phyloP scores from a whole-genome alignment of 2,113 vertebrate genomes.

The Falcunculus frontatus region DNA sequence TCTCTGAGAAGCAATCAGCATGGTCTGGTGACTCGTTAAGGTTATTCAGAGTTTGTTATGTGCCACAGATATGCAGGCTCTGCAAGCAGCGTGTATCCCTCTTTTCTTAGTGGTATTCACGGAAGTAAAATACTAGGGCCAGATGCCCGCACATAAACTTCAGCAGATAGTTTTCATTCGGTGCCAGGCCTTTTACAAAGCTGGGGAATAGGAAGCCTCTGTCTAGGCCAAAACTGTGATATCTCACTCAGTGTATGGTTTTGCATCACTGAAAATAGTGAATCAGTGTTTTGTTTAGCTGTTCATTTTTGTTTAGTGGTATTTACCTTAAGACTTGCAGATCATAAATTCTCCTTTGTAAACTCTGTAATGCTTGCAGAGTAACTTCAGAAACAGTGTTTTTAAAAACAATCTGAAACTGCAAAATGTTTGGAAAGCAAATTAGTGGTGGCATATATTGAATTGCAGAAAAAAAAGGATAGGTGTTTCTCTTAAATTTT shows the following conservation, averaged over 20 bases:
- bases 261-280: background rate
- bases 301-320: background rate
- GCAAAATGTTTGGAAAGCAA: background rate
- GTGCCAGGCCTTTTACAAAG: background rate
- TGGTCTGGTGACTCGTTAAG: background rate
- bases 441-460: background rate
- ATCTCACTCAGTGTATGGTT: background rate
- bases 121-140: background rate
- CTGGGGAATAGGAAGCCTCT: background rate
- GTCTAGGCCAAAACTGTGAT: background rate
- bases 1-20: background rate
- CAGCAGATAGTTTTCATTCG: background rate
- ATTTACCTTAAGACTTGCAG: background rate
- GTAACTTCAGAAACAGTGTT: background rate
- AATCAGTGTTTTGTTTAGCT: conserved; percentile 11
- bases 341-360: background rate
- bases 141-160: background rate
- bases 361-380: background rate
- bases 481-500: background rate
- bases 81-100: background rate
- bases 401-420: background rate
- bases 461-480: background rate
- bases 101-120: background rate
- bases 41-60: background rate
- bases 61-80: background rate